Evolutionary conservation across 2,888 invertebrate genomes (phyloP).

Genomic region (Diloba caeruleocephala): DNA sequence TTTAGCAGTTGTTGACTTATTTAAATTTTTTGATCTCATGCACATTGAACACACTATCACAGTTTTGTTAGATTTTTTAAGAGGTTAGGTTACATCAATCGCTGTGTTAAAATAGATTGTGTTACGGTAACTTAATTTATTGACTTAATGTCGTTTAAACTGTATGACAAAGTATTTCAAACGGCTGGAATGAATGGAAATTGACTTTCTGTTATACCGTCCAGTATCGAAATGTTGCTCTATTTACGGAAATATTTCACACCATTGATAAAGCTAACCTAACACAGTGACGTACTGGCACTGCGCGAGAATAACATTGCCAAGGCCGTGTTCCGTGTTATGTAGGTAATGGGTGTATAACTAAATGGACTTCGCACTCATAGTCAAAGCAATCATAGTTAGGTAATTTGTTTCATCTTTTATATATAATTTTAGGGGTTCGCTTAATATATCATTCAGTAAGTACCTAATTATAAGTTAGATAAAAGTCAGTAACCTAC

Average conservation of each 20-base stretch:
- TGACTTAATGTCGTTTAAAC: too few species aligned
- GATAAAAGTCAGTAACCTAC: too few species aligned
- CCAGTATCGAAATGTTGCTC: constrained; percentile 9
- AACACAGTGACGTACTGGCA: constrained; percentile 44
- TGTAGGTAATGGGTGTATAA: constrained; percentile 6
- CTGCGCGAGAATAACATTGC: constrained; percentile 47
- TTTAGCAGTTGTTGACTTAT: too few species aligned
- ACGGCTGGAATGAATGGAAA: too few species aligned
- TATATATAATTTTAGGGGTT: too few species aligned
- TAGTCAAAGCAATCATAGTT: too few species aligned
- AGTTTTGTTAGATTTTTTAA: background rate
- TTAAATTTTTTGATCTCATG: too few species aligned
- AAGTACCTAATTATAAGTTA: too few species aligned
- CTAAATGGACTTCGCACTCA: background rate
- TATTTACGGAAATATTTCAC: constrained; percentile 6
- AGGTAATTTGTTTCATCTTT: too few species aligned
- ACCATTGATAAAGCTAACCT: constrained; percentile 25
- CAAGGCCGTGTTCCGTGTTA: constrained; percentile 46
- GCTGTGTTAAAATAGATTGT: background rate
- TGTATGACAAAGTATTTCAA: too few species aligned
- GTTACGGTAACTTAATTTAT: background rate
- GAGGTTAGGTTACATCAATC: constrained; percentile 16
- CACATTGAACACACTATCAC: background rate
- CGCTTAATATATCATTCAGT: too few species aligned
- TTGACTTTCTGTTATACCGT: background rate